Percentiles rank a stretch among this genome's conserved stretches.
These are phyloP conservation scores for Hoplodrina blanda DNA, from an alignment of 2,888 invertebrate genomes.

Conservation along the genomic window DNA sequence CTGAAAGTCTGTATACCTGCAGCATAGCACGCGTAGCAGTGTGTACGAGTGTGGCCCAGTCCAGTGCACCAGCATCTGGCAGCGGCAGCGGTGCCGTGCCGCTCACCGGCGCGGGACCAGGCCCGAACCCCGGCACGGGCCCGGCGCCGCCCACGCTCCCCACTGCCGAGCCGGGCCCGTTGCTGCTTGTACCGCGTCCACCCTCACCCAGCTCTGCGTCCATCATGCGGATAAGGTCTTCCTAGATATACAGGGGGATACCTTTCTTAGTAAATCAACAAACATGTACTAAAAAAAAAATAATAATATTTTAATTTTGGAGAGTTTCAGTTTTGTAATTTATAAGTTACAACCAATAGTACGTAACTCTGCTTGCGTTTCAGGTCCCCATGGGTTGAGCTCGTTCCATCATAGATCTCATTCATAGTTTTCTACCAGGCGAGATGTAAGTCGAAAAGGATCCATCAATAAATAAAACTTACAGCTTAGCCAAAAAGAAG, in stretches of 20 bases:
- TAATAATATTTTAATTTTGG: too few species aligned
- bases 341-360: too few species aligned
- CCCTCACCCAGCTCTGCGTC: slow-evolving; percentile 93
- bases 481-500: too few species aligned
- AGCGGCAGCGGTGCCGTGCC: slow-evolving; percentile 87
- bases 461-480: too few species aligned
- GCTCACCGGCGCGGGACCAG: background rate
- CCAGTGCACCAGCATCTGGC: slow-evolving; percentile 93
- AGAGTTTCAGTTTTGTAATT: too few species aligned
- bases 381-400: too few species aligned
- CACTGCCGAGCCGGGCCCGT: slow-evolving; percentile 63
- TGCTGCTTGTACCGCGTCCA: slow-evolving; percentile 64
- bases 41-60: slow-evolving; percentile 95
- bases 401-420: too few species aligned
- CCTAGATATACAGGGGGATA: slow-evolving; percentile 85
- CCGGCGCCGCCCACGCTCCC: slow-evolving; percentile 63
- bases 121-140: slow-evolving; percentile 37
- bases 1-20: slow-evolving; percentile 77
- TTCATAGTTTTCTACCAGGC: too few species aligned
- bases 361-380: too few species aligned
- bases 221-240: slow-evolving; percentile 96
- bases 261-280: background rate
- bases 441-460: too few species aligned
- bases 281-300: too few species aligned
- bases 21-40: slow-evolving; percentile 94